Evolutionary conservation across 2,113 vertebrate species (phyloP).

Genomic region (Mirza zaza): DNA sequence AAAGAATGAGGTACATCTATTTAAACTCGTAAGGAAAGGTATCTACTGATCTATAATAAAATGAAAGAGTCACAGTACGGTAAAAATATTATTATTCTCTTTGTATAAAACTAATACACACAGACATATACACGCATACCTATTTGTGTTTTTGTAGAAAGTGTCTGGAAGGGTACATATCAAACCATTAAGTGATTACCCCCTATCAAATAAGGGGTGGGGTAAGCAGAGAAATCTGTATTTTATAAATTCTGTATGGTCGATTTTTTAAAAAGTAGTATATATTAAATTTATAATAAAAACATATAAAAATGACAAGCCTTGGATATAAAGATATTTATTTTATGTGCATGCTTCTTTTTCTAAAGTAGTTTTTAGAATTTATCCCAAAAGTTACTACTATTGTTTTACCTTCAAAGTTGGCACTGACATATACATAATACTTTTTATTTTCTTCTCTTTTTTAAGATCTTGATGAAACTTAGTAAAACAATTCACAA

Average conservation of each 20-base stretch:
- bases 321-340: conserved; percentile 50
- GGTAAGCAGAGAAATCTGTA: not conserved
- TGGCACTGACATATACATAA: conserved; percentile 68
- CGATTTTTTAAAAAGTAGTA: conserved; percentile 26
- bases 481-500: conserved; percentile 60
- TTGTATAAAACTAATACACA: conserved; percentile 51
- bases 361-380: conserved; percentile 55
- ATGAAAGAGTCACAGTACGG: conserved; percentile 40
- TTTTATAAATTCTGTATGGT: conserved; percentile 33
- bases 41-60: conserved; percentile 47
- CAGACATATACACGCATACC: not conserved
- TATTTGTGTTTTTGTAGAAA: conserved; percentile 34
- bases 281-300: conserved; percentile 68
- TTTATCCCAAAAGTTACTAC: conserved; percentile 37
- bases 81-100: conserved; percentile 38
- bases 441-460: conserved; percentile 58
- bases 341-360: conserved; percentile 36
- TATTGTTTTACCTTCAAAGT: conserved; percentile 67
- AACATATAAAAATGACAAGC: conserved; percentile 52
- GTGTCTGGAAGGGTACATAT: conserved; percentile 6
- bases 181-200: conserved; percentile 47
- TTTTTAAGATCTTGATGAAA: conserved; percentile 65
- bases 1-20: conserved; percentile 61
- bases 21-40: conserved; percentile 45
- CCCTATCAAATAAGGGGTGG: conserved; percentile 42